Evolutionary conservation across 2,113 vertebrate species (phyloP), one percentile per base, ranked within the genome.

Genomic region (Hepsetus odoe): DNA sequence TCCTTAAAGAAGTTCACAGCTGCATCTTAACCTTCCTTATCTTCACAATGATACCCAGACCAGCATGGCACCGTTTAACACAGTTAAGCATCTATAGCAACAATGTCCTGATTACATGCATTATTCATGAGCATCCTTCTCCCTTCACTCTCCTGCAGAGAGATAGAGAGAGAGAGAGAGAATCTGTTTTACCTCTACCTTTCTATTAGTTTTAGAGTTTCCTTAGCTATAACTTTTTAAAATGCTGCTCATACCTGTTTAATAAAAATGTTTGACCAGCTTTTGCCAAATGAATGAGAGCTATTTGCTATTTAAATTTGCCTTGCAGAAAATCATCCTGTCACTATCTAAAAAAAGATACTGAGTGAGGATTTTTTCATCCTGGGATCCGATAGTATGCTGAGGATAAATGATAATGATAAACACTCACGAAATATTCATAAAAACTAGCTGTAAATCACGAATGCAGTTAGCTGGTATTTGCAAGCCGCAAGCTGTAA

Each of bases 101-200:
- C n/a, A 65, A 28, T 10, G 49, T 20, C 58, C 33, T 81, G 79
- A 76, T 81, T 76, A 65, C 67, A 81, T 81, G 67, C 33, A 81
- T 81, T 65, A 76, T 81, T 81, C 58, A 81, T 72, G 6, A 28
- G 14, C 20, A 70, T 71, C 51, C 46, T n/a, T 35, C 5, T 64
- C 33, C 32, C 35, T 4, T 66, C 74, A 53, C 74, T 51, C 0
- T 40, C 24, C 66, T 14, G n/a, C 67, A 71, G n/a, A n/a, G 3
- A 49, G 33, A 26, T 4, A 49, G 28, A 26, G 22, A 20, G 10
- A 38, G 20, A 33, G 42, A 33, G 35, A 64, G n/a, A 13, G 3
- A 59, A 22, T 58, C 32, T 46, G 40, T n/a, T 53, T 51, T 2
- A 28, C 26, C 10, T 40, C 66, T 66, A 26, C 22, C 22, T 9